Percentiles rank a stretch among this genome's conserved stretches.
phyloP scores from a whole-genome alignment of 2,113 vertebrate genomes.

The Corapipo altera region DNA sequence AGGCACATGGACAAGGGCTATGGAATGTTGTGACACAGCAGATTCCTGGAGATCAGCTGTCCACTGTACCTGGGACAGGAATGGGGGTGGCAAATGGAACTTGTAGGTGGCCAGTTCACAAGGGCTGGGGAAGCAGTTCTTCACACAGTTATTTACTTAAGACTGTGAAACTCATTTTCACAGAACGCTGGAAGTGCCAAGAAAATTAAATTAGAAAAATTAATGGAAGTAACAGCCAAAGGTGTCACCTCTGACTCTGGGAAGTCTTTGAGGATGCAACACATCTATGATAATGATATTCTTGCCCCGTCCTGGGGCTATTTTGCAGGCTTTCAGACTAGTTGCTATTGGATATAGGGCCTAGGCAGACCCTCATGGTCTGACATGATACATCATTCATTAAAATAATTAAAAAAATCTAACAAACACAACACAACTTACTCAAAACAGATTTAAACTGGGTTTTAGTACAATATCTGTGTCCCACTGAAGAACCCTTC shows the following conservation, averaged over 20 bases:
- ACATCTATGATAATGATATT: background rate
- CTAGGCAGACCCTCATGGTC: background rate
- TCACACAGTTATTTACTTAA: background rate
- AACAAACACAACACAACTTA: background rate
- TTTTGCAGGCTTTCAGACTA: background rate
- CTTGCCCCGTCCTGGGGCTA: background rate
- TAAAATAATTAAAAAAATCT: background rate
- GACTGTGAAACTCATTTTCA: background rate
- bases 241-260: background rate
- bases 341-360: background rate
- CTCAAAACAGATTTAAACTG: background rate
- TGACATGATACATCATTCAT: background rate
- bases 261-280: background rate
- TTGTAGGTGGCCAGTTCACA: background rate
- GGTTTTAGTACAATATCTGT: background rate
- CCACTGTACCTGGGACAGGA: background rate
- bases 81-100: background rate
- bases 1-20: background rate
- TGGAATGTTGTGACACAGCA: background rate
- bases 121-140: background rate
- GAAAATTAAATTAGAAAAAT: background rate
- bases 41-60: background rate
- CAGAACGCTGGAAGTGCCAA: background rate
- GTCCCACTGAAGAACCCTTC: background rate
- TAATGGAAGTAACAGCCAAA: background rate